These are phyloP conservation scores for Chouioia cunea DNA, from an alignment of 2,888 invertebrate species.

Conservation along the genomic window DNA sequence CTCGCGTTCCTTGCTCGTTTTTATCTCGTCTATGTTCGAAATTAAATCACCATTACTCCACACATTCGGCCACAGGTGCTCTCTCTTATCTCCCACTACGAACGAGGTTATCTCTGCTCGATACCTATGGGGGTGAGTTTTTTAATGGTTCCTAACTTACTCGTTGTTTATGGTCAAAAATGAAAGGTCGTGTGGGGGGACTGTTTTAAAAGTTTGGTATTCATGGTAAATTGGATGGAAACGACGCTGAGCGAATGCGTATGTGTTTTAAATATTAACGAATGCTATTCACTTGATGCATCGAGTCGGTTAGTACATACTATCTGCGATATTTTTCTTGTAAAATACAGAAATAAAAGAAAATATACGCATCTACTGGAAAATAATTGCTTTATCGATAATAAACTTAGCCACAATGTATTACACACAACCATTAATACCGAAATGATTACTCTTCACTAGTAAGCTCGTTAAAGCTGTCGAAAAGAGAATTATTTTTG, in stretches of 20 bases:
- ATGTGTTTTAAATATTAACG: background rate
- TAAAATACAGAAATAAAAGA: too few relatives aligned
- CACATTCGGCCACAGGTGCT: slow-evolving; percentile 40
- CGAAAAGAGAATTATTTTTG: too few relatives aligned
- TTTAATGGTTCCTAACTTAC: slow-evolving; percentile 42
- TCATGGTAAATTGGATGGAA: slow-evolving; percentile 10
- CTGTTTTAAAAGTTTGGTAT: background rate
- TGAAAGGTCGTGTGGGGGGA: background rate
- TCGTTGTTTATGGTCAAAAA: slow-evolving; percentile 33
- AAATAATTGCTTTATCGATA: too few relatives aligned
- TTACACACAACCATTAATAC: too few relatives aligned
- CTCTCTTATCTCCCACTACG: background rate
- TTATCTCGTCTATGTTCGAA: slow-evolving; percentile 18
- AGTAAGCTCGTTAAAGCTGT: too few relatives aligned
- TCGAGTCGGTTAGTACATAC: too few relatives aligned
- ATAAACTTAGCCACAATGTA: too few relatives aligned
- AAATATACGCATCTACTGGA: too few relatives aligned
- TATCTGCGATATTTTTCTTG: too few relatives aligned
- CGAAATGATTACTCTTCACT: too few relatives aligned
- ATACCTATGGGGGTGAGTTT: background rate
- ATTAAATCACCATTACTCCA: slow-evolving; percentile 47
- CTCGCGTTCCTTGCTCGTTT: slow-evolving; percentile 23
- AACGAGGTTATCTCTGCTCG: slow-evolving; percentile 24
- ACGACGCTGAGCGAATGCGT: background rate
- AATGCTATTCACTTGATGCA: too few relatives aligned